Evolutionary conservation across 2,113 vertebrate species (phyloP), one percentile per base, ranked within the genome.

Genomic region (Megalops atlanticus): DNA sequence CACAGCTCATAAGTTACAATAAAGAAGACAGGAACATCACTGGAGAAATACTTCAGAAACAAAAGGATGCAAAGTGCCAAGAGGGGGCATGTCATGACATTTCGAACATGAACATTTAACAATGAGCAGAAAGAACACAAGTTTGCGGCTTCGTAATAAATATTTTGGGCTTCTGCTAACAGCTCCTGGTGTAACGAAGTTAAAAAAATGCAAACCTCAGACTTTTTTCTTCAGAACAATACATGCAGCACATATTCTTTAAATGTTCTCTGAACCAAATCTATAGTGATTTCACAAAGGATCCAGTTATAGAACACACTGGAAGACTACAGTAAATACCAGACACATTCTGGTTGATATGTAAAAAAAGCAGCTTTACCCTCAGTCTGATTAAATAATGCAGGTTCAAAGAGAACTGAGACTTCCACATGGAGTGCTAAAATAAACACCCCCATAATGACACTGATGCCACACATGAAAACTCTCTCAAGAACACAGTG

Each of bases 271-370:
- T 78, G 87, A 85, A 86, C 89, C 87, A 82, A 88, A 93, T 93
- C 91, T 88, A 93, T 93, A 89, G 90, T 75, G 72, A 79, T 76
- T 88, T 88, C 88, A 85, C 79, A 76, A 49, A 75, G 81, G 84
- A 14, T 70, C 85, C 80, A 80, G 85, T 92, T 91, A 86, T 64
- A 27, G 71, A 85, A 85, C 88, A 81, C 27, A 39, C 86, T 76
- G 18, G 81, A 84, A 89, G 84, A 86, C 85, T 81, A 1, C 39
- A 80, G 64, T 80, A 87, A 83, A 84, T 75, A 82, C 72, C 64
- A 76, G 77, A 82, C 80, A 77, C 89, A 89, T 89, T 92, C 91
- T 93, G 89, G 86, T 89, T 93, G 93, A 91, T 89, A 90, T 92
- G 91, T 86, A 70, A 73, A 81, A 80, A 83, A 87, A 89, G 87